phyloP scores from a whole-genome alignment of 2,888 invertebrate species.

The Ecliptopera silaceata region DNA sequence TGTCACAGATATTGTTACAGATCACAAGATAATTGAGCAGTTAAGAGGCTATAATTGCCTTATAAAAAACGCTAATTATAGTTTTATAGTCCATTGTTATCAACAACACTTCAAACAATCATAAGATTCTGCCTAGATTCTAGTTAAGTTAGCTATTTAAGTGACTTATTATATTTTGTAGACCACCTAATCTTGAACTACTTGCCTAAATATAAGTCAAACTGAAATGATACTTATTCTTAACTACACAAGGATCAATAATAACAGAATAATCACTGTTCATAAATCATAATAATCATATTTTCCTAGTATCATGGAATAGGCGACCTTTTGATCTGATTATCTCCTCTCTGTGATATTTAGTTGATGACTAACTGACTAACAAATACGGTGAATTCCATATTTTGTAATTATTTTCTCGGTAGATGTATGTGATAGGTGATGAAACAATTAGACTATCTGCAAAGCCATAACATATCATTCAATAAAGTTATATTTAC shows the following conservation, averaged over 20 bases:
- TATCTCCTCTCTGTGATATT: background rate
- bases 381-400: too few species aligned
- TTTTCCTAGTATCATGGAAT: background rate
- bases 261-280: too few species aligned
- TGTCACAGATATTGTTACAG: constrained; percentile 34
- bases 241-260: background rate
- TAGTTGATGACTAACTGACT: too few species aligned
- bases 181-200: background rate
- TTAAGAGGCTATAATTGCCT: constrained; percentile 46
- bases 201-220: background rate
- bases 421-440: too few species aligned
- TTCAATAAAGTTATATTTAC: too few species aligned
- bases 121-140: constrained; percentile 31
- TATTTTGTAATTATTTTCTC: too few species aligned
- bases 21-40: constrained; percentile 47
- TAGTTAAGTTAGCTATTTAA: constrained; percentile 3
- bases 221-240: background rate
- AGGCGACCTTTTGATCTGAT: background rate
- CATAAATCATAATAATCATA: too few species aligned
- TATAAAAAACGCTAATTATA: constrained; percentile 43
- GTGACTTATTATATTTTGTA: constrained; percentile 1
- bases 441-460: too few species aligned
- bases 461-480: too few species aligned
- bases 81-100: constrained; percentile 55
- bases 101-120: constrained; percentile 25